phyloP scores from a whole-genome alignment of 2,113 vertebrate species.

The Climacteris rufus region DNA sequence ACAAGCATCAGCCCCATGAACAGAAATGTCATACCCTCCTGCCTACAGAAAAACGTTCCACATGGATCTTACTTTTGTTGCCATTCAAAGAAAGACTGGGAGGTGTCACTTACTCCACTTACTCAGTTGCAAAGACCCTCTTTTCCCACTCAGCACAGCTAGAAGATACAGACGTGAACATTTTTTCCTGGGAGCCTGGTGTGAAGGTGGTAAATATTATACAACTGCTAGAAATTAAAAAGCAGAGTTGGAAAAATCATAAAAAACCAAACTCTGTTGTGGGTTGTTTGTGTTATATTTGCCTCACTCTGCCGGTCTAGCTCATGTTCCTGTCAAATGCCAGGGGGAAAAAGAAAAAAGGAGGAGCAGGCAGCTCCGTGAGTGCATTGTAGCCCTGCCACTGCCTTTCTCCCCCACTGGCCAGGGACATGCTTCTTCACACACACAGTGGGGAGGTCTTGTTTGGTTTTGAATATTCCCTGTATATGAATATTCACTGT shows the following conservation, averaged over 20 bases:
- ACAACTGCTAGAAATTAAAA: not conserved
- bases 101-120: not conserved
- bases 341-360: not conserved
- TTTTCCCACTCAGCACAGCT: not conserved
- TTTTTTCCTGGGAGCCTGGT: not conserved
- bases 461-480: constrained; percentile 14
- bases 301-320: not conserved
- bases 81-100: not conserved
- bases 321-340: not conserved
- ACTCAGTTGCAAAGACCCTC: not conserved
- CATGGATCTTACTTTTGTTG: not conserved
- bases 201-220: not conserved
- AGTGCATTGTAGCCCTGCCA: not conserved
- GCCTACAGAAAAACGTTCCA: not conserved
- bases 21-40: not conserved
- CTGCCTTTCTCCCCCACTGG: not conserved
- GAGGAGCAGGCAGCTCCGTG: not conserved
- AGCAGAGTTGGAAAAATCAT: not conserved
- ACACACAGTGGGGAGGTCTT: constrained; percentile 15
- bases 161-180: not conserved
- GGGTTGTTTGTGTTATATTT: not conserved
- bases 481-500: not conserved
- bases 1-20: not conserved
- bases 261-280: not conserved
- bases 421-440: not conserved